Evolutionary conservation across 2,888 invertebrate species (phyloP).

Genomic region (Epicampocera succincta): DNA sequence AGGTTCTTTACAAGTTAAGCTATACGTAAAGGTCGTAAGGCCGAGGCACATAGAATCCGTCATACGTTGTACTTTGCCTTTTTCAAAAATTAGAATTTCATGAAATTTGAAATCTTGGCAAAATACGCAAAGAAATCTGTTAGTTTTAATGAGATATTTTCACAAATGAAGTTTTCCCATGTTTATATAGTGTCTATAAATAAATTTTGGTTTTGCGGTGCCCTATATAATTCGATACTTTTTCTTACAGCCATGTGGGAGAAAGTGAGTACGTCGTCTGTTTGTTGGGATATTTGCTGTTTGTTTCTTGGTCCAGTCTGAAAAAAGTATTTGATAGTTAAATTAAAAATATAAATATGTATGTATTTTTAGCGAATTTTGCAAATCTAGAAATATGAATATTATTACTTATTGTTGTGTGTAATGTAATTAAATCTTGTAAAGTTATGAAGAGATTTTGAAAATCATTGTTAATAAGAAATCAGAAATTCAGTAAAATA

Average conservation of each 20-base stretch:
- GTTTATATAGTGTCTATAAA: too few species aligned
- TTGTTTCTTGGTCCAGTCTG: constrained; percentile 36
- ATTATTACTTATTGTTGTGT: background rate
- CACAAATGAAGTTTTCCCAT: too few species aligned
- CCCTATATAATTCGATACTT: background rate
- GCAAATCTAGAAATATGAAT: background rate
- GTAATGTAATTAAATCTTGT: background rate
- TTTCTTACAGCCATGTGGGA: constrained; percentile 39
- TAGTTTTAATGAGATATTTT: too few species aligned
- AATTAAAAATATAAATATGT: background rate
- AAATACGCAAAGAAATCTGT: too few species aligned
- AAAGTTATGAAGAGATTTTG: constrained; percentile 10
- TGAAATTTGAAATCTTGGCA: too few species aligned
- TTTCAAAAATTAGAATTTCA: too few species aligned
- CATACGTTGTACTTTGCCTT: too few species aligned
- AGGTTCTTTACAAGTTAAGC: too few species aligned
- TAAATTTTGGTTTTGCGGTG: too few species aligned
- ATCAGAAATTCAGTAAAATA: constrained; percentile 27
- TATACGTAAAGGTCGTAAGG: too few species aligned
- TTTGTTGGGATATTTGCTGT: constrained; percentile 53
- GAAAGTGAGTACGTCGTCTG: constrained; percentile 64
- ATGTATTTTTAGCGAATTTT: constrained; percentile 6
- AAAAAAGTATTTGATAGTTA: constrained; percentile 22
- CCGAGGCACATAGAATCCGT: too few species aligned
- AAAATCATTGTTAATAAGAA: constrained; percentile 9